phyloP scores from a whole-genome alignment of 2,888 invertebrate genomes.

The Torymus aiolomorphi region DNA sequence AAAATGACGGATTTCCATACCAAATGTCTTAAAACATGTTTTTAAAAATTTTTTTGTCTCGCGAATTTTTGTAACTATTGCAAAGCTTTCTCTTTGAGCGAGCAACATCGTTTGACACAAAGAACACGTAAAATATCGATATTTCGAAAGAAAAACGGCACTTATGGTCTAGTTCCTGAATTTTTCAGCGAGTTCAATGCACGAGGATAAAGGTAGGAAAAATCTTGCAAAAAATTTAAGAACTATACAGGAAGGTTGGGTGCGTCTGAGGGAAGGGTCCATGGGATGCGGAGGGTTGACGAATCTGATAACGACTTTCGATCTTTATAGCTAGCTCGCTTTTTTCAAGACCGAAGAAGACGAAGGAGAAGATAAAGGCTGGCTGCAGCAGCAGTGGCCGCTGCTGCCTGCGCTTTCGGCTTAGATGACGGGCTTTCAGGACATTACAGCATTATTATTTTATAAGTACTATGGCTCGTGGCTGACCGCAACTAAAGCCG shows the following conservation, averaged over 20 bases:
- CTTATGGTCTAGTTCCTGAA: conserved; percentile 18
- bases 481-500: conserved; percentile 12
- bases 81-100: no score
- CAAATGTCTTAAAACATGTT: not conserved
- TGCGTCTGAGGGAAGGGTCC: conserved; percentile 27
- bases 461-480: conserved; percentile 46
- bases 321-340: conserved; percentile 55
- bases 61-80: no score
- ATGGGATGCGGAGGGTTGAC: conserved; percentile 54
- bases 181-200: conserved; percentile 47
- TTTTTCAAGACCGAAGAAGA: conserved; percentile 39
- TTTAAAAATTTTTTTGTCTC: conserved; percentile 3
- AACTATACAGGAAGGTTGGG: conserved; percentile 33
- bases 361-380: conserved; percentile 34
- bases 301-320: conserved; percentile 64
- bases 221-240: conserved; percentile 46
- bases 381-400: not conserved
- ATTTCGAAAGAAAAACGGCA: not conserved
- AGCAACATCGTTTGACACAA: no score
- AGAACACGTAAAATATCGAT: no score
- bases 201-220: conserved; percentile 45
- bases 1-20: no score
- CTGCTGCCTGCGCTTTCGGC: conserved; percentile 6
- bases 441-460: conserved; percentile 55
- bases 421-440: conserved; percentile 53